Conservation (phyloP, 1,140 invertebrate genomes). For the Heliothis subflexa region DNA sequence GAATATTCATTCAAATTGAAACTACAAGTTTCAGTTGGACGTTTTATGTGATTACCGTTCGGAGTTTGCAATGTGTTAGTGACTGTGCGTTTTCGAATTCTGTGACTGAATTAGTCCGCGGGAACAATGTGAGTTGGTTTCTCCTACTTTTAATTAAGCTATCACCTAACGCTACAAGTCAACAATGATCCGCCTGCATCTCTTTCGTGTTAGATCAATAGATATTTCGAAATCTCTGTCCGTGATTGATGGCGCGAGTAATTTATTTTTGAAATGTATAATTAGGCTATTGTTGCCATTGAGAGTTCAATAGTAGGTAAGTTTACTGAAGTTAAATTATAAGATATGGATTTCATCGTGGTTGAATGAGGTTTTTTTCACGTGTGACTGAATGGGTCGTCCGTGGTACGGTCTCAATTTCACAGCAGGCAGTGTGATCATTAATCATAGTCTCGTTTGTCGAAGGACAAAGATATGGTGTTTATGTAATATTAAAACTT, state of each 20-base stretch:
- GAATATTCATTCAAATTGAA: constrained; percentile 9
- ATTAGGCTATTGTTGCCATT: constrained; percentile 75
- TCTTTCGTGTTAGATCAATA: constrained; percentile 45
- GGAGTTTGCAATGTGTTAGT: constrained; percentile 32
- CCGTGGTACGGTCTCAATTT: constrained; percentile 63
- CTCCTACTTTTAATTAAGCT: constrained; percentile 40
- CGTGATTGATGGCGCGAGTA: constrained; percentile 68
- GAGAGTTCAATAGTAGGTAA: constrained; percentile 61
- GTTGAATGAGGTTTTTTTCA: constrained; percentile 55
- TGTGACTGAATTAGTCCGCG: constrained; percentile 4
- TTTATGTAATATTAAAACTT: constrained; percentile 39
- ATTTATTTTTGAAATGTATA: constrained; percentile 65
- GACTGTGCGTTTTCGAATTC: constrained; percentile 14
- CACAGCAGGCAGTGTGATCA: constrained; percentile 62
- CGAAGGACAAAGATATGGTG: constrained; percentile 60
- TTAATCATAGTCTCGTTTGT: constrained; percentile 78
- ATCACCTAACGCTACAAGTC: constrained; percentile 42
- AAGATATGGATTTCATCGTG: constrained; percentile 49
- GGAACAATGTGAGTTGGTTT: constrained; percentile 32
- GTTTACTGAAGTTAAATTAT: constrained; percentile 68
- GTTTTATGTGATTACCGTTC: background rate
- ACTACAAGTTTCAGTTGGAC: background rate
- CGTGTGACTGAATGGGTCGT: constrained; percentile 57
- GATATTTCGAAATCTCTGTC: constrained; percentile 49
- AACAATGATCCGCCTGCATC: constrained; percentile 25